Base-by-base conservation (phyloP, 2,113 vertebrate genomes). In the Epinephelus lanceolatus region DNA sequence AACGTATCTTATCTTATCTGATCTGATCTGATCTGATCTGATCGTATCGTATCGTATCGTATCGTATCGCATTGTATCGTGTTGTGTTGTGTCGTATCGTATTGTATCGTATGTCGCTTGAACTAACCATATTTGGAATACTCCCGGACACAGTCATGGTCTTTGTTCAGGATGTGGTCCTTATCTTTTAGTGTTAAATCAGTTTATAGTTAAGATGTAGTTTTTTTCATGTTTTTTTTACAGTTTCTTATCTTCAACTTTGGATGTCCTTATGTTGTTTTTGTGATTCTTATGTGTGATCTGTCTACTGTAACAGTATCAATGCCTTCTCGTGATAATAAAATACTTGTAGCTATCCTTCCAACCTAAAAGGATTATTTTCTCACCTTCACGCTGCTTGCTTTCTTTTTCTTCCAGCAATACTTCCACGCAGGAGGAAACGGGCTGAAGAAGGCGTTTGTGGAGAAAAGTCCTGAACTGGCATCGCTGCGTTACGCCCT, bases 371-470 rank as follows among this genome's bases (percentile, higher is more conserved):
- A 68, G 13, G 51, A 17, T 51, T 23, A 6, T 14, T 47, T 51
- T 45, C 12, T 66, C 30, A 21, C 30, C n/a, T 13, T 51, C 19
- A n/a, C 13, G 21, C 0, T 18, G 11, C 1, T 27, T 30, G 0
- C 19, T 66, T 11, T 57, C 10, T 69, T 40, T 37, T 27, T 83
- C 63, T 91, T 76, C 11, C 90, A 99, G 98, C 96, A 97, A 96
- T 99, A 98, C 90, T 99, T 99, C 91, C 98, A 99, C 4, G 98
- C 98, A 0, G 98, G 98, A 75, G 98, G 98, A 33, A 99, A 97
- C 0, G 98, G 98, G 9, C 88, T 99, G 92, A 99, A 99, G 96
- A 99, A 97, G 83, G 93, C 96, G 0, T 99, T 98, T 79, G 93
- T 99, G 78, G 98, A 99, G 94, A 99, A 98, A 93, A 99, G 98